These are phyloP conservation scores for Helicoverpa assulta DNA, from an alignment of 2,888 invertebrate genomes.

Conservation along the genomic window DNA sequence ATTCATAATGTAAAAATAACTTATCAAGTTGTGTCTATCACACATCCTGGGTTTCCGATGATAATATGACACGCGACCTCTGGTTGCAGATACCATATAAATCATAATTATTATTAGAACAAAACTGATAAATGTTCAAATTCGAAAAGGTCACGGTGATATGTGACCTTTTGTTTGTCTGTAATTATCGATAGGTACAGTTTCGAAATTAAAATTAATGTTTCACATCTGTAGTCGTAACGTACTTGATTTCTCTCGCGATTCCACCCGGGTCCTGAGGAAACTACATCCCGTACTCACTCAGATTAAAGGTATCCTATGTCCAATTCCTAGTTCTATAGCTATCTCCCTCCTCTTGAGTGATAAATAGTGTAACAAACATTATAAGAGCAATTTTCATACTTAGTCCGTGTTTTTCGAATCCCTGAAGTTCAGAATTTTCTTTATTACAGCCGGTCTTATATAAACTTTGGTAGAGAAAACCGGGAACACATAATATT, in stretches of 20 bases:
- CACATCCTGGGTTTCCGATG: neutral
- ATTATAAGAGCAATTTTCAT: no score
- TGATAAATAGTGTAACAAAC: no score
- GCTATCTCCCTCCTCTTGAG: no score
- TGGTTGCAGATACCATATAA: neutral
- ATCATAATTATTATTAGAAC: neutral
- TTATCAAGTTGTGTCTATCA: neutral
- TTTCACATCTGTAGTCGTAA: no score
- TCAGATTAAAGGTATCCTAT: no score
- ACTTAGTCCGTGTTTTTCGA: neutral
- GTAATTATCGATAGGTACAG: neutral
- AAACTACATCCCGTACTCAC: no score
- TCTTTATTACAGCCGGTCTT: conserved; percentile 6
- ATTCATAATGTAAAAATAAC: neutral
- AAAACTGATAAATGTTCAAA: neutral
- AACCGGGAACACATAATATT: conserved; percentile 61
- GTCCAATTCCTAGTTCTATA: no score
- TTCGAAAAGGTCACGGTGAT: neutral
- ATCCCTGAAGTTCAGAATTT: conserved; percentile 12
- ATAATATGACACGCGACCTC: conserved; percentile 1
- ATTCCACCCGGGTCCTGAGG: no score
- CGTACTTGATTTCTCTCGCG: no score
- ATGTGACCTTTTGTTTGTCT: neutral
- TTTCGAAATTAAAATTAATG: no score
- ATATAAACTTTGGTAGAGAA: conserved; percentile 39